These are phyloP conservation scores for Margarornis squamiger DNA, from an alignment of 2,797 vertebrate genomes.

Conservation along the genomic window DNA sequence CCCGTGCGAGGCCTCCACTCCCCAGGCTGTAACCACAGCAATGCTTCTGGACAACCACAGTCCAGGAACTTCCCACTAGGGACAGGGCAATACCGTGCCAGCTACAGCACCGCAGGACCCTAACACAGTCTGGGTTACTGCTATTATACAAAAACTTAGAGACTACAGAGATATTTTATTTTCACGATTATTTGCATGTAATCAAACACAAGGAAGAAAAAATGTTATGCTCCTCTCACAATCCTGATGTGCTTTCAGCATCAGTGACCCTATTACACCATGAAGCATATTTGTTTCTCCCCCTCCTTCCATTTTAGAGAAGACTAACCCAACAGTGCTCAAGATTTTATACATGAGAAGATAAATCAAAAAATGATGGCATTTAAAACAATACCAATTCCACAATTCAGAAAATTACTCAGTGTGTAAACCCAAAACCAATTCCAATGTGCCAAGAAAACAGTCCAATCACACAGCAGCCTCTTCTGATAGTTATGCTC, in stretches of 20 bases:
- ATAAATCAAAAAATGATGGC: neutral
- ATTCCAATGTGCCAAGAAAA: neutral
- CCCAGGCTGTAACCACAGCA: accelerated
- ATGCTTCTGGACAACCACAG: neutral
- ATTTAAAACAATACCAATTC: neutral
- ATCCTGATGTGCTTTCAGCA: neutral
- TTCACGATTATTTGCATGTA: neutral
- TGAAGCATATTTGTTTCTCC: neutral
- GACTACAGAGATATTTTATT: neutral
- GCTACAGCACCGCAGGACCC: neutral
- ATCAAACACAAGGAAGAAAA: neutral
- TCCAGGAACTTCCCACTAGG: neutral
- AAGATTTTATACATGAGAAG: neutral
- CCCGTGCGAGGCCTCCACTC: neutral
- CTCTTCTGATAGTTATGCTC: neutral
- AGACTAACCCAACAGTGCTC: neutral
- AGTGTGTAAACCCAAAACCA: neutral
- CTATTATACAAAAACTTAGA: neutral
- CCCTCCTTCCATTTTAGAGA: neutral
- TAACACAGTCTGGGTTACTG: neutral
- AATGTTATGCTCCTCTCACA: accelerated
- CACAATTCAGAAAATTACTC: neutral
- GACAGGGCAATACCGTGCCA: neutral
- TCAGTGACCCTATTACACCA: neutral
- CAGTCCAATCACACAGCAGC: neutral